Conservation (phyloP, 2,113 vertebrate species). For the Zosterops hypoxanthus region DNA sequence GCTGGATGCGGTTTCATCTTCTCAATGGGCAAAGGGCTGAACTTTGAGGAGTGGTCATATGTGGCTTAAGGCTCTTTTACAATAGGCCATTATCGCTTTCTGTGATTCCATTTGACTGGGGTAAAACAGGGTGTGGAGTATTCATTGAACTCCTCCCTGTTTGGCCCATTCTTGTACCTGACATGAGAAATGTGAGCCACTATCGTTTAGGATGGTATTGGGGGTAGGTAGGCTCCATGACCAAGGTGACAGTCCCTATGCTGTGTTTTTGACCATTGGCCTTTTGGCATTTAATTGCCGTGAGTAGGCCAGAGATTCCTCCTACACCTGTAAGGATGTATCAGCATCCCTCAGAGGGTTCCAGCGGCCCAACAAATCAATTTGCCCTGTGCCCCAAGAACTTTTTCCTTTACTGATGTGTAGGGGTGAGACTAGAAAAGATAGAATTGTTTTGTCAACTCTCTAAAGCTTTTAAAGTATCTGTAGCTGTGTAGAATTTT, state of each 20-base stretch:
- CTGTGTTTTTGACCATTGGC: not conserved
- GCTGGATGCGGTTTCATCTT: not conserved
- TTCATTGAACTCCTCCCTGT: not conserved
- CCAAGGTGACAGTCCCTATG: not conserved
- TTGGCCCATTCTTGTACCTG: not conserved
- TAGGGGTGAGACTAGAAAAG: not conserved
- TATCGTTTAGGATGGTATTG: not conserved
- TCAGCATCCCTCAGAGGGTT: not conserved
- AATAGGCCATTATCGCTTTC: not conserved
- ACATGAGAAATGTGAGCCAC: not conserved
- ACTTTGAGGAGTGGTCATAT: not conserved
- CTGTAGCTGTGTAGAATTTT: not conserved
- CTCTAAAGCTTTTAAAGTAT: not conserved
- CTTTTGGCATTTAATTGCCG: not conserved
- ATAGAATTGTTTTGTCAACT: not conserved
- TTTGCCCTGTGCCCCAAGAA: not conserved
- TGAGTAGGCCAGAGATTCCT: not conserved
- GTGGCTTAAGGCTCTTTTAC: not conserved
- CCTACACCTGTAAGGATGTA: not conserved
- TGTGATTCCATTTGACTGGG: not conserved
- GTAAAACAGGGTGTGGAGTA: not conserved
- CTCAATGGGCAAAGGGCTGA: not conserved
- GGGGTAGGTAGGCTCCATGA: not conserved
- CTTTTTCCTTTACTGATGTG: not conserved
- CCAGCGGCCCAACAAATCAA: not conserved